Evolutionary conservation across 1,140 invertebrate genomes (phyloP).

Genomic region (Procambarus virginalis): DNA sequence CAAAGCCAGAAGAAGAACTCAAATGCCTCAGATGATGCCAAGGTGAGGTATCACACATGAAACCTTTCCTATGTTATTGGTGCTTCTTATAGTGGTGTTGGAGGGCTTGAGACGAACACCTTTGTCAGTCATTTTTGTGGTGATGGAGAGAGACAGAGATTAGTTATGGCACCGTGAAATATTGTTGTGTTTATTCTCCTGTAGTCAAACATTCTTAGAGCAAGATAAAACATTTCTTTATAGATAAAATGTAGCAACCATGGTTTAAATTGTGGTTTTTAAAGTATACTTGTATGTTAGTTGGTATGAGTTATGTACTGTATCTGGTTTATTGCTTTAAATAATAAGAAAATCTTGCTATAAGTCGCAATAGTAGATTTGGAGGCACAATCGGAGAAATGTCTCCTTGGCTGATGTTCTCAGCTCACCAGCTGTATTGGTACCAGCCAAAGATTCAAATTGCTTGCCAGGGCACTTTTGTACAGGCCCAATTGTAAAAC

Average conservation of each 20-base stretch:
- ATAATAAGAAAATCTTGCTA: not conserved
- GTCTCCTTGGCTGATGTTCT: not conserved
- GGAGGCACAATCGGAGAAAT: not conserved
- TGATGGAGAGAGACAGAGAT: too few relatives aligned
- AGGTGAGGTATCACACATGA: conserved; percentile 14
- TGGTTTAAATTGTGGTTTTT: not conserved
- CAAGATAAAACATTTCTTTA: too few relatives aligned
- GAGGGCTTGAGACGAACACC: not conserved
- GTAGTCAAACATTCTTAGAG: too few relatives aligned
- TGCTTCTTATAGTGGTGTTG: not conserved
- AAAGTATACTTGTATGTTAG: not conserved
- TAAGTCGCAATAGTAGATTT: not conserved
- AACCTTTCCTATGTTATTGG: not conserved
- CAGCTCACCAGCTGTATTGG: not conserved
- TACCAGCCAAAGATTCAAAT: not conserved
- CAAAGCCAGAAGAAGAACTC: conserved; percentile 55
- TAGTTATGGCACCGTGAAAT: too few relatives aligned
- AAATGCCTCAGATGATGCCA: conserved; percentile 58
- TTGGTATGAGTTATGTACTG: not conserved
- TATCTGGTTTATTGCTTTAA: not conserved
- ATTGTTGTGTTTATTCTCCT: too few relatives aligned
- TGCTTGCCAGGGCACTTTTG: too few relatives aligned
- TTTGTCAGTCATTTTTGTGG: too few relatives aligned
- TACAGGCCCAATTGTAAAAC: too few relatives aligned
- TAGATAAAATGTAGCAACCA: too few relatives aligned